Evolutionary conservation across 2,113 vertebrate species (phyloP).

Genomic region (Helogale parvula): DNA sequence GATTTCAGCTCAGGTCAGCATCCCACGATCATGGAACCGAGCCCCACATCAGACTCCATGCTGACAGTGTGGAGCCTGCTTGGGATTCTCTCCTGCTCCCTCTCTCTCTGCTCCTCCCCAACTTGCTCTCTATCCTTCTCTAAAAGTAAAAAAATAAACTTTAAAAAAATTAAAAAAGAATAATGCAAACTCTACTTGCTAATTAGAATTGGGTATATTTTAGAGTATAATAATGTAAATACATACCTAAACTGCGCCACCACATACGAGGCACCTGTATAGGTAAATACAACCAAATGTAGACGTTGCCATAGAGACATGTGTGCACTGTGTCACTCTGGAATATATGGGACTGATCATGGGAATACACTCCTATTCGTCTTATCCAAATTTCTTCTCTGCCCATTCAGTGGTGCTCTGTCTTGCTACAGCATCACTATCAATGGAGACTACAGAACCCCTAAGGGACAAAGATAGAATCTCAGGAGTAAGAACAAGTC

Average conservation of each 20-base stretch:
- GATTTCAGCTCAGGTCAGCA: too few species aligned
- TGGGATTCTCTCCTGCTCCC: too few species aligned
- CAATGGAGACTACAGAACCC: neutral
- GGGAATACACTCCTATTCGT: neutral
- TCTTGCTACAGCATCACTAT: fast-evolving
- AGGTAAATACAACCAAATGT: fast-evolving
- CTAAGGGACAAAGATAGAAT: neutral
- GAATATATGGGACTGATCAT: neutral
- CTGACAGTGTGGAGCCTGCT: too few species aligned
- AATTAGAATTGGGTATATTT: neutral
- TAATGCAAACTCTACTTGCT: neutral
- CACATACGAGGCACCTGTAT: neutral
- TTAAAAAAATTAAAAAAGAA: too few species aligned
- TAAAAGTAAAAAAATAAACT: too few species aligned
- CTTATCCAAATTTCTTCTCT: neutral
- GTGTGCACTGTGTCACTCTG: too few species aligned
- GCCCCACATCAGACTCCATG: too few species aligned
- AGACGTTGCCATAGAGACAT: fast-evolving
- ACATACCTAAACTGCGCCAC: neutral
- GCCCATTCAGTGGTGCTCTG: neutral
- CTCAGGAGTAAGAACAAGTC: neutral
- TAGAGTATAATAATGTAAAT: neutral
- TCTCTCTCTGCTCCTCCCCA: too few species aligned
- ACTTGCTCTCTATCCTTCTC: too few species aligned
- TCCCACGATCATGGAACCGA: too few species aligned